phyloP scores from a whole-genome alignment of 2,888 invertebrate species.

The Allophyes oxyacanthae region DNA sequence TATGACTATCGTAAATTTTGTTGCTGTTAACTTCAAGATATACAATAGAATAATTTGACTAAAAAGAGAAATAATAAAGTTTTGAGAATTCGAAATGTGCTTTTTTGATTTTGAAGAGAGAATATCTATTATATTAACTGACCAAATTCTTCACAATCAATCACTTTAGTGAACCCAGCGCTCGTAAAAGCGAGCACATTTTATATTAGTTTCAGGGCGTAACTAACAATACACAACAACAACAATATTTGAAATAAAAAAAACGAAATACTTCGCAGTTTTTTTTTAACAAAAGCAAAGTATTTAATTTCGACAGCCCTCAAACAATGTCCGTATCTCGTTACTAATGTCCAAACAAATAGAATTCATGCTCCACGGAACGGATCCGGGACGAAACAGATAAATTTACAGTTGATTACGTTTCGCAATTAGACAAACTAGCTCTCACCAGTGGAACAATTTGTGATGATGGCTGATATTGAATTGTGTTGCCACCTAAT shows the following conservation, averaged over 20 bases:
- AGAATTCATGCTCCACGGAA: slow-evolving; percentile 49
- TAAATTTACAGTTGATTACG: slow-evolving; percentile 61
- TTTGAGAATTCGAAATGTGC: too few species aligned
- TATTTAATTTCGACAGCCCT: slow-evolving; percentile 26
- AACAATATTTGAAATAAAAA: background rate
- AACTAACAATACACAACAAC: too few species aligned
- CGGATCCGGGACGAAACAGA: slow-evolving; percentile 52
- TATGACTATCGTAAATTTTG: slow-evolving; percentile 38
- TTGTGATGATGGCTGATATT: slow-evolving; percentile 16
- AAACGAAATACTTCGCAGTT: background rate
- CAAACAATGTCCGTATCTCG: slow-evolving; percentile 13
- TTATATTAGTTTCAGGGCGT: too few species aligned
- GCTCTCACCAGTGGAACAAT: slow-evolving; percentile 16
- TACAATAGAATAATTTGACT: background rate
- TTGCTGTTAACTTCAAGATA: slow-evolving; percentile 24
- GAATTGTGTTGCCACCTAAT: slow-evolving; percentile 19
- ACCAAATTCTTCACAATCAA: too few species aligned
- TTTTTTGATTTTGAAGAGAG: too few species aligned
- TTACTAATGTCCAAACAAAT: slow-evolving; percentile 54
- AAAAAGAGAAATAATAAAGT: too few species aligned
- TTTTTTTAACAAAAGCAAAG: too few species aligned
- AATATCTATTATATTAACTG: too few species aligned
- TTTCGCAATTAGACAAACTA: slow-evolving; percentile 53
- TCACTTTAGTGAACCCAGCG: too few species aligned
- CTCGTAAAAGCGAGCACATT: too few species aligned